Conservation (phyloP, 2,888 invertebrate genomes). For the Scaptomyza parva region DNA sequence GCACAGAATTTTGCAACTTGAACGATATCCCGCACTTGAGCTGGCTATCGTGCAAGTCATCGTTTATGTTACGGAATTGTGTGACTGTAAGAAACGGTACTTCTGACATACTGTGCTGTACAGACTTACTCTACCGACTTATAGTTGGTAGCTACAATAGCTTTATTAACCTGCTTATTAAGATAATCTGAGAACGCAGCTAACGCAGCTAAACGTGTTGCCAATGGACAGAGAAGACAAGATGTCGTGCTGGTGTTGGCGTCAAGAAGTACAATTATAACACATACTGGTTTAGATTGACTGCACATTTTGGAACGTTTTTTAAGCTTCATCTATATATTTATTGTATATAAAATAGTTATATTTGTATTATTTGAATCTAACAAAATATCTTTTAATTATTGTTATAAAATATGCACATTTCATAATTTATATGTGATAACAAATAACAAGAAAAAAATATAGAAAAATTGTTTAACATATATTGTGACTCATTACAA, state of each 20-base stretch:
- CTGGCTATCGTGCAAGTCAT: conserved; percentile 56
- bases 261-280: too few relatives aligned
- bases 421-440: conserved; percentile 17
- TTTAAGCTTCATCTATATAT: neutral
- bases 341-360: conserved; percentile 9
- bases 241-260: too few relatives aligned
- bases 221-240: too few relatives aligned
- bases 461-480: conserved; percentile 2
- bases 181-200: neutral
- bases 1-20: conserved; percentile 7
- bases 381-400: conserved; percentile 23
- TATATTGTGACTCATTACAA: conserved; percentile 39
- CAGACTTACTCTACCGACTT: too few relatives aligned
- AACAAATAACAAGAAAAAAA: conserved; percentile 22
- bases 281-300: too few relatives aligned
- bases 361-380: conserved; percentile 10
- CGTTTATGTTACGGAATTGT: conserved; percentile 48
- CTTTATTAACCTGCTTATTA: too few relatives aligned
- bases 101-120: too few relatives aligned
- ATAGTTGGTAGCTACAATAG: too few relatives aligned
- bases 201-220: too few relatives aligned
- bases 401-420: conserved; percentile 5
- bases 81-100: conserved; percentile 8
- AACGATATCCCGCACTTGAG: conserved; percentile 52
- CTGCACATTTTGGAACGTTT: too few relatives aligned